A percentile compares a stretch with the other conserved stretches of the same genome.
Evolutionary conservation across 2,797 vertebrate species (phyloP).

Genomic region (Heterohyrax brucei): DNA sequence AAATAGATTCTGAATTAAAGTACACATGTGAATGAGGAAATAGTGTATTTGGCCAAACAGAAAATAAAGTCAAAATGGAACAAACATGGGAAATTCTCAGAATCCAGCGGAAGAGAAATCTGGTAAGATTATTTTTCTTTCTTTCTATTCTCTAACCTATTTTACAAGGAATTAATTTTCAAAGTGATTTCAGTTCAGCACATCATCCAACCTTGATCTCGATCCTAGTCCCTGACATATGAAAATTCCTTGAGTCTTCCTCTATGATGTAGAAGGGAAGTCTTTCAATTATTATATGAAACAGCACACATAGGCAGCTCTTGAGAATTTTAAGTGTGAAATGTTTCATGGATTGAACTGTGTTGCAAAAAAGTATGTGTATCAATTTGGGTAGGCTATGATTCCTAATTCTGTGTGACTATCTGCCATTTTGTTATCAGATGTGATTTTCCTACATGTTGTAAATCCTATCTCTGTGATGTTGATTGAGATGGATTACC

Average conservation of each 20-base stretch:
- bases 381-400: no score
- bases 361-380: no score
- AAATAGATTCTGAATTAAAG: neutral
- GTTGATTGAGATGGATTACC: no score
- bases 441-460: no score
- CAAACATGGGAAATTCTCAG: constrained; percentile 4
- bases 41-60: neutral
- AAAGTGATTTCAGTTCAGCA: neutral
- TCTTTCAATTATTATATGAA: neutral
- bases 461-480: no score
- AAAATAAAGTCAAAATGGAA: neutral
- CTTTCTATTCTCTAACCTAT: neutral
- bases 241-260: neutral
- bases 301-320: neutral
- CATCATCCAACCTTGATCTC: neutral
- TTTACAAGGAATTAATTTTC: neutral
- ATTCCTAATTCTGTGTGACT: no score
- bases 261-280: neutral
- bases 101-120: neutral
- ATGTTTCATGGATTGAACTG: no score
- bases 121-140: neutral
- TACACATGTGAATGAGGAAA: neutral
- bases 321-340: neutral
- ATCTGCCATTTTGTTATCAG: no score
- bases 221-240: neutral